Conservation (phyloP, 1,140 invertebrate genomes). For the Acyrthosiphon pisum region DNA sequence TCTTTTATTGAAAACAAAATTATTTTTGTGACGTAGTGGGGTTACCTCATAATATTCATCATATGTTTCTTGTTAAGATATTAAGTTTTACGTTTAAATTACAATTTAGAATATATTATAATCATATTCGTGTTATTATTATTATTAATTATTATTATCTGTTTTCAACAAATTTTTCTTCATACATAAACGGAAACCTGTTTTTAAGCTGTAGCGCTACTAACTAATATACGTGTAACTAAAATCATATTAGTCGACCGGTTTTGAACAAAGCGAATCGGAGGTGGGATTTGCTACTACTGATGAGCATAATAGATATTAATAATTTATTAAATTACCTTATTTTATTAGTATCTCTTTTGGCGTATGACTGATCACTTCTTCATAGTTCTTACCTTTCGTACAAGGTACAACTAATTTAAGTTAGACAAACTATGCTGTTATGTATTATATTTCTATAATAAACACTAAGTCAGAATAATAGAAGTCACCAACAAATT, state of each 20-base stretch:
- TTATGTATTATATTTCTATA: not conserved
- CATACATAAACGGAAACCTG: not conserved
- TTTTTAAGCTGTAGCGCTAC: not conserved
- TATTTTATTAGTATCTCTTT: not conserved
- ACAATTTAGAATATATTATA: constrained; percentile 5
- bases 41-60: not conserved
- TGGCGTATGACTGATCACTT: not conserved
- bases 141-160: constrained; percentile 24
- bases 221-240: not conserved
- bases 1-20: not conserved
- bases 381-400: not conserved
- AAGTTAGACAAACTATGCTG: not conserved
- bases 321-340: not conserved
- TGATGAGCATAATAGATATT: not conserved
- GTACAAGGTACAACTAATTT: not conserved
- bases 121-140: not conserved
- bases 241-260: constrained; percentile 26
- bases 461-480: not conserved
- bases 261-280: constrained; percentile 1
- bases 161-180: constrained; percentile 7
- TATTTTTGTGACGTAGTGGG: not conserved
- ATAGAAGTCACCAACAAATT: not conserved
- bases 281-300: constrained; percentile 4
- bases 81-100: not conserved
- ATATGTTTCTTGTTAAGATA: not conserved